Conservation (phyloP, 2,797 vertebrate species). For the Gambelia wislizenii region DNA sequence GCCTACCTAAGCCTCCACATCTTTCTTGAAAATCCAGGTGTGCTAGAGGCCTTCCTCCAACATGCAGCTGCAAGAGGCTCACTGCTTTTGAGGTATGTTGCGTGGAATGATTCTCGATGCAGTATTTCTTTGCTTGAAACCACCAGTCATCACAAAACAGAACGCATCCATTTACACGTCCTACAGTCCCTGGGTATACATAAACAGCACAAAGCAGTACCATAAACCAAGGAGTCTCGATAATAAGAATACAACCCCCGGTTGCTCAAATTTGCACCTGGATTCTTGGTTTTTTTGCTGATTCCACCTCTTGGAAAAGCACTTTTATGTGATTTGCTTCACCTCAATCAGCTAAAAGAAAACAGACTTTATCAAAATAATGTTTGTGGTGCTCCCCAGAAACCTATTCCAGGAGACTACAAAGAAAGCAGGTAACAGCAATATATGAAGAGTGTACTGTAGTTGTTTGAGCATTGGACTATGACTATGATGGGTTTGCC, state of each 20-base stretch:
- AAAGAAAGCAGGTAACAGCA: neutral
- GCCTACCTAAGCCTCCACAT: neutral
- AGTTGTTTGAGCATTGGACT: too few species aligned
- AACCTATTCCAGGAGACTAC: neutral
- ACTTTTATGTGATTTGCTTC: neutral
- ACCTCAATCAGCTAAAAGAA: neutral
- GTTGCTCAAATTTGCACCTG: neutral
- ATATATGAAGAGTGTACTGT: too few species aligned
- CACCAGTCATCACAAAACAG: neutral
- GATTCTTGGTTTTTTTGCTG: neutral
- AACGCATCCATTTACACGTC: neutral
- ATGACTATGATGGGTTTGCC: too few species aligned
- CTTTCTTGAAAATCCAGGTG: neutral
- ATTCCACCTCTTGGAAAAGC: neutral
- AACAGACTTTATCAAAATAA: neutral
- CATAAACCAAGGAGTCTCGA: neutral
- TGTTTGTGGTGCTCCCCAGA: neutral
- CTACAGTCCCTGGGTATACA: neutral
- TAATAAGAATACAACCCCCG: neutral
- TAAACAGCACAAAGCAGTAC: neutral
- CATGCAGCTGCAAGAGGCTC: too few species aligned
- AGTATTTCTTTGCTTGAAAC: neutral
- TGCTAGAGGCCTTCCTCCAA: too few species aligned
- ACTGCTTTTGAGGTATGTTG: neutral
- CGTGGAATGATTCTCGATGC: neutral